Conservation (phyloP, 2,888 invertebrate species). For the Meiosimyza decipiens region DNA sequence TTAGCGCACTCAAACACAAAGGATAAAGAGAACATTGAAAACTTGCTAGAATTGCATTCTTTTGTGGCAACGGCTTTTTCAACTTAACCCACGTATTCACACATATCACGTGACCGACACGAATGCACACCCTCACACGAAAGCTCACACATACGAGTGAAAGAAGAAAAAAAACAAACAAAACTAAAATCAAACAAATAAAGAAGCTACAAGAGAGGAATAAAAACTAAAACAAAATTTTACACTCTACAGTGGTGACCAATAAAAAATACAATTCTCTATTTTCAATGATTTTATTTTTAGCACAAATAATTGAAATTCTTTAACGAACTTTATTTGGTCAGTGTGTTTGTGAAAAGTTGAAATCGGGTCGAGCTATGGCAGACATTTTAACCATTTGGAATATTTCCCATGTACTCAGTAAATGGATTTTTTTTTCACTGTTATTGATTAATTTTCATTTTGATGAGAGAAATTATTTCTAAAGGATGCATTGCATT, state of each 20-base stretch:
- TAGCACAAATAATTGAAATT: constrained; percentile 15
- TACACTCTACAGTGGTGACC: neutral
- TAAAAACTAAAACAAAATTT: neutral
- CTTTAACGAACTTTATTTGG: constrained; percentile 28
- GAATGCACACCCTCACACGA: neutral
- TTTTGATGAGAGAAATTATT: too few relatives aligned
- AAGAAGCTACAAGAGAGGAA: neutral
- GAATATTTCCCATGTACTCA: too few relatives aligned
- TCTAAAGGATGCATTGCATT: too few relatives aligned
- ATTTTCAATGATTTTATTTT: constrained; percentile 24
- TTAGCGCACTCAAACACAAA: constrained; percentile 13
- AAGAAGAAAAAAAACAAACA: neutral
- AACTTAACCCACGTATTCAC: neutral
- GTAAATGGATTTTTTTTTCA: too few relatives aligned
- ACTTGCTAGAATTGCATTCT: constrained; percentile 51
- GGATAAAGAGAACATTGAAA: constrained; percentile 12
- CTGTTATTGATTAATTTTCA: too few relatives aligned
- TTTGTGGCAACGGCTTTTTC: constrained; percentile 42
- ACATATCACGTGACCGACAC: constrained; percentile 2
- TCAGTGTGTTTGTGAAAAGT: too few relatives aligned
- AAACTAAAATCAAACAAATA: neutral
- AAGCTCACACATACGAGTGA: constrained; percentile 6
- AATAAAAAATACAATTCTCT: constrained; percentile 24
- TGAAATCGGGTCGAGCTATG: too few relatives aligned
- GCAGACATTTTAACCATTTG: too few relatives aligned